Percentiles rank a stretch among this genome's conserved stretches.
Conservation (phyloP, 2,113 vertebrate species). For the Phodopus roborovskii region DNA sequence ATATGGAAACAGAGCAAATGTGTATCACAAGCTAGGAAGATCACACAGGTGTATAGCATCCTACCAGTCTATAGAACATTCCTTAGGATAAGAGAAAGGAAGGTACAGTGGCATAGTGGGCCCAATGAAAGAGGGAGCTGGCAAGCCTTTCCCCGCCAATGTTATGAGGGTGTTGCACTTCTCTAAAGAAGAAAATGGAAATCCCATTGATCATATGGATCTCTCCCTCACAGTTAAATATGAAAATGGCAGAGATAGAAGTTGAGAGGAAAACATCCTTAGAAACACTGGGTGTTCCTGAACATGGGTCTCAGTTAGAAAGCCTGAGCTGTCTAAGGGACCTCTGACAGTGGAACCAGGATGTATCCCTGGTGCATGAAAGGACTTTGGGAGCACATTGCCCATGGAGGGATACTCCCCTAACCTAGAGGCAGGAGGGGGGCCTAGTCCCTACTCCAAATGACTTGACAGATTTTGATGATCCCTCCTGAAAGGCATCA, state of each 20-base stretch:
- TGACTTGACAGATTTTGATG: no score
- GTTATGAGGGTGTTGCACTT: background rate
- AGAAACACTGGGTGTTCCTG: background rate
- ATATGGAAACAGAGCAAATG: background rate
- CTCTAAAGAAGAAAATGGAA: background rate
- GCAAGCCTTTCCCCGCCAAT: background rate
- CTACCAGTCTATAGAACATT: background rate
- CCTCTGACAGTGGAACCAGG: no score
- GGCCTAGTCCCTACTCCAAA: no score
- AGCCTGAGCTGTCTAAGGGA: no score
- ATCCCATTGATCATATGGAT: background rate
- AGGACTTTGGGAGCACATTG: no score
- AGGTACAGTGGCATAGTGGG: background rate
- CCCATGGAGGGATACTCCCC: no score
- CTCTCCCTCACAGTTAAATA: background rate
- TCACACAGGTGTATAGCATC: background rate
- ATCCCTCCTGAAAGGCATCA: no score
- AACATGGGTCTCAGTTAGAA: no score
- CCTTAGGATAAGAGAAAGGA: background rate
- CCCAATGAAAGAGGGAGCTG: background rate
- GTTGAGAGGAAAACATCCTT: background rate
- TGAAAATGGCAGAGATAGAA: background rate
- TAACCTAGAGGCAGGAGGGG: no score
- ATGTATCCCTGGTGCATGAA: no score
- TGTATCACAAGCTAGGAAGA: constrained; percentile 32